Evolutionary conservation across 2,113 vertebrate genomes (phyloP), one percentile per base, ranked within the genome.

Genomic region (Puffinus mauretanicus): DNA sequence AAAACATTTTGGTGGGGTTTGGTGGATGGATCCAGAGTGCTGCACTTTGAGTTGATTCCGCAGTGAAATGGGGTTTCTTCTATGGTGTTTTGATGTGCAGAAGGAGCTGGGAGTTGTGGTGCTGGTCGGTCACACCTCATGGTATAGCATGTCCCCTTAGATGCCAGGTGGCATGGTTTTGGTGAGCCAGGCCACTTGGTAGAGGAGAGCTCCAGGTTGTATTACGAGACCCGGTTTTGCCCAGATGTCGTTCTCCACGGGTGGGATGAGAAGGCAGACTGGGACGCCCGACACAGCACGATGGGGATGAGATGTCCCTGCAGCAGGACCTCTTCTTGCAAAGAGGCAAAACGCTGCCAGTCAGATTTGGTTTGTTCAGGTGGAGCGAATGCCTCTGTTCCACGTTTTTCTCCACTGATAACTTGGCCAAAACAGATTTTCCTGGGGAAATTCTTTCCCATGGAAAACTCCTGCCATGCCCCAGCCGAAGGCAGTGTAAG

Each of bases 261-360:
- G 29, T 0, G 2, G 11, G n/a, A 20, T 46, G 52, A 73, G 55
- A 61, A 4, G 38, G 21, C 72, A 58, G 76, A 22, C 16, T 14
- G 54, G 76, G 72, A 60, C 16, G 38, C 64, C 19, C 6, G 5
- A 2, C 2, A 3, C 12, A 61, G 72, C 60, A 4, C 0, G 0
- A 6, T 5, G 17, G 21, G 52, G n/a, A 71, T 12, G 15, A 81
- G 40, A 6, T 2, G 0, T 75, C 61, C 18, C 8, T 79, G 57
- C 52, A 54, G 46, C 38, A 71, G 57, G 20, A 42, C 44, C 12
- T 67, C 22, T 47, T 66, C 42, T 71, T 65, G 36, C 51, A 78
- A 69, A 69, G 66, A 47, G 47, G 46, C 26, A 58, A 64, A 67
- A 60, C 0, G 0, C 67, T 0, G 0, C 22, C 2, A 8, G 21